Conservation (phyloP, 92 coral and sea anemone species). For the Porites evermanni region DNA sequence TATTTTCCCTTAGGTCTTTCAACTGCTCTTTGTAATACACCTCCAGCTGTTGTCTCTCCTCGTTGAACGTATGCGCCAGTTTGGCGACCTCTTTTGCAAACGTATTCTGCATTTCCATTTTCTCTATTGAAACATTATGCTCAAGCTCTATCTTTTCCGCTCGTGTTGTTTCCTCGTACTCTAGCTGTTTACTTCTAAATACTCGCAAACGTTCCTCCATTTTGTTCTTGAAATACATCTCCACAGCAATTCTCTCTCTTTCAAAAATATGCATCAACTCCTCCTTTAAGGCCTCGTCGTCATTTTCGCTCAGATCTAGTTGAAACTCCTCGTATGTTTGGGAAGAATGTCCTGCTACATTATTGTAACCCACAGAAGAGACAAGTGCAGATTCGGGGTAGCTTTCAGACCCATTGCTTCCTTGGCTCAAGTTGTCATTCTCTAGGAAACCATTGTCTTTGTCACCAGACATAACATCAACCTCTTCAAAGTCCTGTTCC, state of each 20-base stretch:
- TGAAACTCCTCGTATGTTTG: conserved; percentile 35
- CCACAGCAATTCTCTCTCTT: conserved; percentile 82
- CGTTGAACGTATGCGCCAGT: conserved; percentile 87
- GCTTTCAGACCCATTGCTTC: conserved; percentile 26
- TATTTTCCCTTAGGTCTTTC: conserved; percentile 73
- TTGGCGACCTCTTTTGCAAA: conserved; percentile 92
- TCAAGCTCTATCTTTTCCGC: conserved; percentile 82
- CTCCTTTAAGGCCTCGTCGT: conserved; percentile 69
- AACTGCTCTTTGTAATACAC: conserved; percentile 85
- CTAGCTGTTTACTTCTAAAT: conserved; percentile 74
- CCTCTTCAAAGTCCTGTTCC: conserved; percentile 44
- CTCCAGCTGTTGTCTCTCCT: conserved; percentile 86
- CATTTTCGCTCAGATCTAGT: conserved; percentile 49
- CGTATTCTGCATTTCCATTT: conserved; percentile 86
- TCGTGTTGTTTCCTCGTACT: conserved; percentile 81
- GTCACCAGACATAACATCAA: not conserved
- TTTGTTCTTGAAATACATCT: conserved; percentile 80
- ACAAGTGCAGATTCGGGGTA: conserved; percentile 47
- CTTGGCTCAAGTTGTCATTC: conserved; percentile 19
- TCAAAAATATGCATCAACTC: conserved; percentile 92
- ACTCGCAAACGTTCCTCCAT: conserved; percentile 79
- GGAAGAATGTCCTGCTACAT: conserved; percentile 14
- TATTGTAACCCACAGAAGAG: conserved; percentile 56
- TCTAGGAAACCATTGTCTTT: conserved; percentile 16
- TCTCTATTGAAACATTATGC: conserved; percentile 80